Conservation (phyloP, 1,140 invertebrate genomes). For the Drosophila subpulchrella region DNA sequence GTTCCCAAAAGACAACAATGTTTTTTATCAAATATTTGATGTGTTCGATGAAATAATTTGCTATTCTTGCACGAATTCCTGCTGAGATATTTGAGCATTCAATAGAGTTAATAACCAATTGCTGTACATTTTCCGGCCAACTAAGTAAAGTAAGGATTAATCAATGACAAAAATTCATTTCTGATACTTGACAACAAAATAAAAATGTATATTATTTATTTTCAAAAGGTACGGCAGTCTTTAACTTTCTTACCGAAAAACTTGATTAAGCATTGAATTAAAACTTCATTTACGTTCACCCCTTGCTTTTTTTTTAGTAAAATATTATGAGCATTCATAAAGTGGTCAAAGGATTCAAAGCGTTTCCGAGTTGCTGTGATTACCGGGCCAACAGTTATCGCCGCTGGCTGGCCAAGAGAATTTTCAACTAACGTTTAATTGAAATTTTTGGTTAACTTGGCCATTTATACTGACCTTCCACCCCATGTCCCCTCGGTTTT, state of each 20-base stretch:
- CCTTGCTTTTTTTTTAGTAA: background rate
- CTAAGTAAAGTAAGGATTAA: too few species aligned
- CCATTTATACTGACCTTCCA: constrained; percentile 12
- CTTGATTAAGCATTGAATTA: too few species aligned
- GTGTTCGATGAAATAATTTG: background rate
- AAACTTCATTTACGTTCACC: background rate
- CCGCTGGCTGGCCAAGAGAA: constrained; percentile 1
- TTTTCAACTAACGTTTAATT: constrained; percentile 43
- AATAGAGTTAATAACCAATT: background rate
- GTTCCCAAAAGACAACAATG: background rate
- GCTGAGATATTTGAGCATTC: background rate
- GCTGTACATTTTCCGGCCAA: too few species aligned
- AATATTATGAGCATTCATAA: constrained; percentile 16
- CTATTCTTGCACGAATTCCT: background rate
- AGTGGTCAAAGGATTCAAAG: constrained; percentile 5
- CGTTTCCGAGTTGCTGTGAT: constrained; percentile 8
- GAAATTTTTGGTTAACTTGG: constrained; percentile 29
- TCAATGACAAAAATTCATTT: too few species aligned
- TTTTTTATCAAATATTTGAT: background rate
- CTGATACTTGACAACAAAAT: too few species aligned
- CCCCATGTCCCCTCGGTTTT: constrained; percentile 1
- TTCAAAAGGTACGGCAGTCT: too few species aligned
- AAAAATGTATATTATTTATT: too few species aligned
- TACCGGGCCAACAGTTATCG: constrained; percentile 11
- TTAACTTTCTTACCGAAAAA: too few species aligned